phyloP scores from a whole-genome alignment of 2,113 vertebrate genomes.

The Pardalotus punctatus region DNA sequence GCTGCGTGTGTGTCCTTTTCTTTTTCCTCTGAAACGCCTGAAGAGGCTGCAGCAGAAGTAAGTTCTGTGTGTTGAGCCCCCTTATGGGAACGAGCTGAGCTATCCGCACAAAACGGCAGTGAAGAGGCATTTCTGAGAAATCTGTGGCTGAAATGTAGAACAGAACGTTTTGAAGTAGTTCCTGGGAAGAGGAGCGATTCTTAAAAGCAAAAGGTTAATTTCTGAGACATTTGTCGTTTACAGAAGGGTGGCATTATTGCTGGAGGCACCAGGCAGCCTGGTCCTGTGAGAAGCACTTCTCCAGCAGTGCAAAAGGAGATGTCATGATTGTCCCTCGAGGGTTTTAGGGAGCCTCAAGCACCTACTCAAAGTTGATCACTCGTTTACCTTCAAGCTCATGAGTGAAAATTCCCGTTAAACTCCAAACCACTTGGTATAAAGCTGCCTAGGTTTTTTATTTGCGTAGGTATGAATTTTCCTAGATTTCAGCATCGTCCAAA shows the following conservation, averaged over 20 bases:
- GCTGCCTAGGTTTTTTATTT: not conserved
- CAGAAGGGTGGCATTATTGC: rapidly evolving
- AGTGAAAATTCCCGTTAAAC: not conserved
- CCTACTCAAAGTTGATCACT: rapidly evolving
- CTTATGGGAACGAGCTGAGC: not conserved
- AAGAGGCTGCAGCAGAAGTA: not conserved
- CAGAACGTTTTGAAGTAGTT: not conserved
- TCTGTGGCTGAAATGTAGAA: not conserved
- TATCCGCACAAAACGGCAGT: not conserved
- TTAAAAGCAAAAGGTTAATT: not conserved
- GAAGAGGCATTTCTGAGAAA: constrained; percentile 13
- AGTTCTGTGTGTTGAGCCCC: not conserved
- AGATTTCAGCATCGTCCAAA: not conserved
- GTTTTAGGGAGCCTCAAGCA: not conserved
- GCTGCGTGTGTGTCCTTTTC: not conserved
- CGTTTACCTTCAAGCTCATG: not conserved
- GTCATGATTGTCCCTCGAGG: not conserved
- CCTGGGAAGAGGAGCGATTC: not conserved
- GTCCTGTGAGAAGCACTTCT: not conserved
- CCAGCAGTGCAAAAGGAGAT: not conserved
- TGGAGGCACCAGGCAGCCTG: not conserved
- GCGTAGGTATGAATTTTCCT: not conserved
- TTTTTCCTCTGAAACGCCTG: not conserved
- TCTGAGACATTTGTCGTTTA: not conserved
- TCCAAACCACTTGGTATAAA: not conserved